Conservation (phyloP, 2,888 invertebrate genomes). For the Phortica okadai region DNA sequence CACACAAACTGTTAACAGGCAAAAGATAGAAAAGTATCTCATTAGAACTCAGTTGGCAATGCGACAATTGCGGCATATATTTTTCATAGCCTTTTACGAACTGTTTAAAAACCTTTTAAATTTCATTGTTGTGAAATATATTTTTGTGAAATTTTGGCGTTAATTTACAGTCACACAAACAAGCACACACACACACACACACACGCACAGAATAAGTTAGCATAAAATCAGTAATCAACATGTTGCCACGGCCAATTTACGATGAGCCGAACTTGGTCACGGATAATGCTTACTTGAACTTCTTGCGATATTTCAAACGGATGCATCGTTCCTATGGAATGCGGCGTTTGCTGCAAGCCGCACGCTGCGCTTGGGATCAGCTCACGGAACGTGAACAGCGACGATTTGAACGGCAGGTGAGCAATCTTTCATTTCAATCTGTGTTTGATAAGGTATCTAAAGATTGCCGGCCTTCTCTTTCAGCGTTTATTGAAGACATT, state of each 20-base stretch:
- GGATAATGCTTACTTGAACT: constrained; percentile 51
- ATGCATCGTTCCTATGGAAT: constrained; percentile 33
- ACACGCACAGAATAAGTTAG: neutral
- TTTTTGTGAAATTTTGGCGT: constrained; percentile 1
- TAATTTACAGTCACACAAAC: too few relatives aligned
- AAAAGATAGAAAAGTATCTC: too few relatives aligned
- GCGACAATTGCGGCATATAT: neutral
- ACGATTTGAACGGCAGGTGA: constrained; percentile 46
- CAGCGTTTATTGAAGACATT: constrained; percentile 2
- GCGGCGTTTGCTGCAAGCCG: constrained; percentile 45
- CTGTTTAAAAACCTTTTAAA: neutral
- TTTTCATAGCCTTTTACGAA: neutral
- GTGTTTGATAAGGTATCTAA: neutral
- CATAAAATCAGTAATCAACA: neutral
- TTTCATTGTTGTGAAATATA: neutral
- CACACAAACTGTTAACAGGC: too few relatives aligned
- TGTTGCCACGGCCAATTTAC: constrained; percentile 28
- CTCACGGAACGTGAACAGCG: constrained; percentile 40
- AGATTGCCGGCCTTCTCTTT: neutral
- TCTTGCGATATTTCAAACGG: constrained; percentile 50
- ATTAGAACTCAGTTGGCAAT: neutral
- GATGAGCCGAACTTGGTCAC: constrained; percentile 46
- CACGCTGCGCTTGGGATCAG: constrained; percentile 43
- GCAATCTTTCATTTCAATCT: neutral
- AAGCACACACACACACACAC: too few relatives aligned